Base-by-base conservation (phyloP, 1,140 invertebrate genomes). In the Tetramorium parvispinum region DNA sequence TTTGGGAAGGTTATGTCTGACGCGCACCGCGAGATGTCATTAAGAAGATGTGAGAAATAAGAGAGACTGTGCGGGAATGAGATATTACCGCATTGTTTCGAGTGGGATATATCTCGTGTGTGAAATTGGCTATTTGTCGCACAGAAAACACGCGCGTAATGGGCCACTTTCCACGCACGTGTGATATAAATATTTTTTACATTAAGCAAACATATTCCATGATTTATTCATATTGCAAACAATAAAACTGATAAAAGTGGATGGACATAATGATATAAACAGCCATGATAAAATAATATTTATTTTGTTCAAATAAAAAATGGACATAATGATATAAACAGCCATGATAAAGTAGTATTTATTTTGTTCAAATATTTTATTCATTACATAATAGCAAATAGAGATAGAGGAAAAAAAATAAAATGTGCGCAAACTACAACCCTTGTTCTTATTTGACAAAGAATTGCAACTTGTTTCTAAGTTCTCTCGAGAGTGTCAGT, bases 391-490 rank as follows among this genome's bases (percentile, higher is more conserved):
- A 59, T 21, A 59, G 8, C 46, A 8, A 59, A 59, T 21, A 16
- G 71, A 75, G 11, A 55, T 3, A 40, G 32, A 40, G 32, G 3
- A 7, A 57, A 7, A 10, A 40, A 16, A 24, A 37, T 24, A 55
- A 57, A 75, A 37, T 2, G 18, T 51, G 24, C 55, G 16, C 55
- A 59, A 59, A 61, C 24, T 77, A 46, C 61, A 59, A 61, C 10
- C 16, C 24, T 43, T 55, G 7, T 51, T 55, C 18, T 55, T 55
- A 18, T 78, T 24, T 46, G 37, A 78, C n/a, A 43, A 46, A 49
- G 57, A 46, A 63, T 78, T 57, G 18, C 49, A 78, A 78, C 75
- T 78, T 78, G 57, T 61, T 78, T 63, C 24, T 63, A 49, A 78
- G 43, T 78, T 63, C 16, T 77, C 43, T 21, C 4, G 40, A 49